These are phyloP conservation scores for Cotesia typhae DNA, from an alignment of 1,140 invertebrate genomes.

Conservation along the genomic window DNA sequence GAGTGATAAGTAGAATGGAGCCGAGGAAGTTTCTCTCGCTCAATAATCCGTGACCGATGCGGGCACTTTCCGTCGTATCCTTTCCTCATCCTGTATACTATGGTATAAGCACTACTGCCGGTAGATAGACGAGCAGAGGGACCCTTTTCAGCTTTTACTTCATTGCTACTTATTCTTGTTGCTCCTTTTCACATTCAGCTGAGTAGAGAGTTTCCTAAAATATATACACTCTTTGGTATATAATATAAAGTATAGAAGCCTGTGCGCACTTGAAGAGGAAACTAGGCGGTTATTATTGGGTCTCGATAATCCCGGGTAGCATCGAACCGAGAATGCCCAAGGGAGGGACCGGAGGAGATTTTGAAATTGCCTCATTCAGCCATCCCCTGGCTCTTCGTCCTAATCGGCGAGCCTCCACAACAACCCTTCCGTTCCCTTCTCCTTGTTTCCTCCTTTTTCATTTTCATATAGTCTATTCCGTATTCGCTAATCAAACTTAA, in stretches of 20 bases:
- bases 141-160: constrained; percentile 2
- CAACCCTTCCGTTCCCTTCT: background rate
- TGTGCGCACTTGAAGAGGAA: constrained; percentile 14
- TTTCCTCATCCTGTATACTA: background rate
- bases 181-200: constrained; percentile 1
- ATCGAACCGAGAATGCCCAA: constrained; percentile 29
- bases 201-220: constrained; percentile 14
- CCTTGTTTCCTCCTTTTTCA: background rate
- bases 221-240: background rate
- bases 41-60: constrained; percentile 26
- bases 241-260: background rate
- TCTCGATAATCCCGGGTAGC: constrained; percentile 34
- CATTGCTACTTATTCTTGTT: background rate
- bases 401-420: too few species aligned
- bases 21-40: constrained; percentile 2
- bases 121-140: background rate
- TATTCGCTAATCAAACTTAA: constrained; percentile 15
- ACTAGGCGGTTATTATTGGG: constrained; percentile 27
- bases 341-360: constrained; percentile 18
- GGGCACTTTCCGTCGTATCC: constrained; percentile 14
- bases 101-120: background rate
- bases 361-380: constrained; percentile 33
- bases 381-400: background rate
- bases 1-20: constrained; percentile 3
- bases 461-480: background rate